Percentiles rank a stretch among this genome's conserved stretches.
These are phyloP conservation scores for Moxostoma hubbsi DNA, from an alignment of 2,797 vertebrate species.

Conservation along the genomic window DNA sequence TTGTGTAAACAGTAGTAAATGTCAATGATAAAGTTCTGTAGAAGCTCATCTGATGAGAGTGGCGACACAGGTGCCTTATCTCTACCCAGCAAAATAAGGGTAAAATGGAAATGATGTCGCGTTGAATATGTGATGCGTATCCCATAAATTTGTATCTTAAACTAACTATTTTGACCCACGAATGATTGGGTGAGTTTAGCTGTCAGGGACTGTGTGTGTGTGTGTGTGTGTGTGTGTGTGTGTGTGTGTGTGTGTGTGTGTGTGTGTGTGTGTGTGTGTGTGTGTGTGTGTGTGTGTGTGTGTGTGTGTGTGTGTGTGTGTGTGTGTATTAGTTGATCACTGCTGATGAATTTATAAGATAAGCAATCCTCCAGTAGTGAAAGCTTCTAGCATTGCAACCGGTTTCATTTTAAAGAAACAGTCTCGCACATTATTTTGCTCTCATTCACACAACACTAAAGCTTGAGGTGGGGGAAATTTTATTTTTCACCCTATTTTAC, in stretches of 20 bases:
- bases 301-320: background rate
- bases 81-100: slow-evolving; percentile 77
- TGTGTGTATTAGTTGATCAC: background rate
- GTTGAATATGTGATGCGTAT: slow-evolving; percentile 76
- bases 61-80: slow-evolving; percentile 81
- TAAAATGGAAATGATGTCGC: slow-evolving; percentile 83
- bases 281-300: background rate
- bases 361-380: background rate
- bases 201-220: background rate
- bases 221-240: too few species aligned
- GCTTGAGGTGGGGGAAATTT: too few species aligned
- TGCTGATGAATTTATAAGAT: background rate
- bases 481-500: too few species aligned
- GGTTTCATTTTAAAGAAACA: too few species aligned
- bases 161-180: slow-evolving; percentile 36
- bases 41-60: slow-evolving; percentile 81
- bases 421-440: too few species aligned
- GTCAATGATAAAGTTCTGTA: slow-evolving; percentile 85
- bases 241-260: too few species aligned
- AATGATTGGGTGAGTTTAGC: slow-evolving; percentile 22
- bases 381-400: background rate
- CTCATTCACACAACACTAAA: too few species aligned
- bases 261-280: background rate
- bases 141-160: slow-evolving; percentile 76
- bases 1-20: slow-evolving; percentile 85